These are phyloP conservation scores for Pristis pectinata DNA, from an alignment of 2,797 vertebrate genomes.

Conservation along the genomic window DNA sequence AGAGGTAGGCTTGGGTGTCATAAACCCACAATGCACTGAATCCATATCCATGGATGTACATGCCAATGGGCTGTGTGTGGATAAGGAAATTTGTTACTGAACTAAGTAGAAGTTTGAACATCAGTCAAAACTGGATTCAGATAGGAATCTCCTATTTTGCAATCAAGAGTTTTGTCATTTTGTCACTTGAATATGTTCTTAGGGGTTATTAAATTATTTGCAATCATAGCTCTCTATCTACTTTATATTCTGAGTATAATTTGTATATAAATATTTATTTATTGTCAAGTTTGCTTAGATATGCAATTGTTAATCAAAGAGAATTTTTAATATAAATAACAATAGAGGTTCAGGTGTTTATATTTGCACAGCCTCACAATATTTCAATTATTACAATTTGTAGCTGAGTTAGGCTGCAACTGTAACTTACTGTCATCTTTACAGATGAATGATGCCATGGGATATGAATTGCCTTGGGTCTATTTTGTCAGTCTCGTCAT, in stretches of 20 bases:
- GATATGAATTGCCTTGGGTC: constrained; percentile 98
- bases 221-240: background rate
- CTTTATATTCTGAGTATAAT: background rate
- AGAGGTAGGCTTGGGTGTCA: background rate
- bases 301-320: background rate
- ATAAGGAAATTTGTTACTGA: background rate
- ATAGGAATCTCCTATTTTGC: background rate
- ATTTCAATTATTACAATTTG: background rate
- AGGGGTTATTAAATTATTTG: background rate
- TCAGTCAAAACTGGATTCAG: background rate
- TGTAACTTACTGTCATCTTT: constrained; percentile 65
- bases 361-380: background rate
- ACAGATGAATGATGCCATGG: constrained; percentile 99
- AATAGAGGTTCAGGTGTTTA: background rate
- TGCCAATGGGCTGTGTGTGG: background rate
- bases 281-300: background rate
- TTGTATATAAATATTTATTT: background rate
- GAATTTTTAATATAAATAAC: too few relatives aligned
- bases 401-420: background rate
- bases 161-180: background rate
- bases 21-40: background rate
- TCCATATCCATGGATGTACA: background rate
- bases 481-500: constrained; percentile 99
- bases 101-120: background rate
- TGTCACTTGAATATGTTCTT: background rate